Evolutionary conservation across 1,140 invertebrate species (phyloP).

Genomic region (Ceratoteleas bidentatus): DNA sequence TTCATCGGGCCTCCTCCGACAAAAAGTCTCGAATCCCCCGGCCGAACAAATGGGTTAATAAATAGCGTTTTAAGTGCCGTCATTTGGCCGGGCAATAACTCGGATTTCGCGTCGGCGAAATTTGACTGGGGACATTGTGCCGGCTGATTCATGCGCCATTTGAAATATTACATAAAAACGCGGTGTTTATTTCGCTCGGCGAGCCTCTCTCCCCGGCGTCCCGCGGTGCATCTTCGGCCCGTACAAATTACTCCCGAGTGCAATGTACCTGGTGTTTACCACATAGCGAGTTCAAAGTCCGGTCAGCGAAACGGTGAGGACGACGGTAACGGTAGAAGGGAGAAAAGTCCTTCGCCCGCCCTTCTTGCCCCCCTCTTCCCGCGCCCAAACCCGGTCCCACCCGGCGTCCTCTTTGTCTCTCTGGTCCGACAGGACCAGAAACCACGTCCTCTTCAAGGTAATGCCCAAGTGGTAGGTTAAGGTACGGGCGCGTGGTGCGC

Average conservation of each 20-base stretch:
- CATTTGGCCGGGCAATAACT: slow-evolving; percentile 28
- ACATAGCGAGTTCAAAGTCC: slow-evolving; percentile 67
- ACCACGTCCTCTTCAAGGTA: slow-evolving; percentile 64
- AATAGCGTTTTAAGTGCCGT: slow-evolving; percentile 37
- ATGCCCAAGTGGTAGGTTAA: slow-evolving; percentile 58
- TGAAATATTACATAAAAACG: slow-evolving; percentile 51
- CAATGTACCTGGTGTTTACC: slow-evolving; percentile 69
- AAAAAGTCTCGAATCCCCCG: background rate
- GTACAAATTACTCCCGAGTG: slow-evolving; percentile 64
- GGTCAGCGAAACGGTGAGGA: slow-evolving; percentile 67
- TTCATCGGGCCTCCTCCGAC: background rate
- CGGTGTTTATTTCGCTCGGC: slow-evolving; percentile 54
- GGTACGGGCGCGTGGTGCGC: slow-evolving; percentile 35
- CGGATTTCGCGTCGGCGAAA: slow-evolving; percentile 26
- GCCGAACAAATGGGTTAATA: slow-evolving; percentile 28
- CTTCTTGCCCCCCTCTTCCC: slow-evolving; percentile 9
- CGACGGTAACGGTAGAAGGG: slow-evolving; percentile 67
- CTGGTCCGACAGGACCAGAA: slow-evolving; percentile 9
- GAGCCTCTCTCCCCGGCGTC: slow-evolving; percentile 28
- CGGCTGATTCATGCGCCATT: slow-evolving; percentile 36
- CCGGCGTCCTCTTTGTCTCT: slow-evolving; percentile 12
- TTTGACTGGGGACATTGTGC: slow-evolving; percentile 17
- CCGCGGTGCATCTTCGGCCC: slow-evolving; percentile 56
- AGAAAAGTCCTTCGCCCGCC: slow-evolving; percentile 44
- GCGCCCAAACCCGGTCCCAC: slow-evolving; percentile 1